These are phyloP conservation scores for Ormyrus thymus DNA, from an alignment of 2,888 invertebrate genomes.

Conservation along the genomic window DNA sequence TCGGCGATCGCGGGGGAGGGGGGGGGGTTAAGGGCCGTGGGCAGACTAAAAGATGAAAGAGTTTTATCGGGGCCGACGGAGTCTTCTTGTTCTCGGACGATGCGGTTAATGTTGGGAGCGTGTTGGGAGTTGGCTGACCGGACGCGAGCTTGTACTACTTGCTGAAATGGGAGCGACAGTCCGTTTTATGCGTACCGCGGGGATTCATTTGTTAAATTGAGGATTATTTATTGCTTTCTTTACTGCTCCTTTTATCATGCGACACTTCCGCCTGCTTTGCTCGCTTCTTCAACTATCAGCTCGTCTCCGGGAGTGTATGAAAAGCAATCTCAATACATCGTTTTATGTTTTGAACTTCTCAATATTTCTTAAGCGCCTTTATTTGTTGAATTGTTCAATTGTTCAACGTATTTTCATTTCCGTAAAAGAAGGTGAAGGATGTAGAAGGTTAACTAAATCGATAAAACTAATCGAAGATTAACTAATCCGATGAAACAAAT, in stretches of 20 bases:
- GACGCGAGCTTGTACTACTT: not conserved
- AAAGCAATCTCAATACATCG: too few species aligned
- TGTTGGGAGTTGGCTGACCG: not conserved
- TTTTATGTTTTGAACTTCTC: too few species aligned
- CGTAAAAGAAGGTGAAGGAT: too few species aligned
- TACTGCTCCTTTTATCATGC: not conserved
- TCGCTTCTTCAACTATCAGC: too few species aligned
- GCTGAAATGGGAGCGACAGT: too few species aligned
- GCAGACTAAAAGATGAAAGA: slow-evolving; percentile 5
- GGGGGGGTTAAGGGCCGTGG: not conserved
- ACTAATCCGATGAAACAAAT: not conserved
- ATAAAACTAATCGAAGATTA: too few species aligned
- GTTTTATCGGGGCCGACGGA: slow-evolving; percentile 1
- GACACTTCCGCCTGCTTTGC: not conserved
- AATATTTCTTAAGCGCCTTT: too few species aligned
- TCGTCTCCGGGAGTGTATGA: too few species aligned
- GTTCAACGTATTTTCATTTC: too few species aligned
- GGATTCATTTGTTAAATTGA: slow-evolving; percentile 15
- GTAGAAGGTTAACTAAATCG: too few species aligned
- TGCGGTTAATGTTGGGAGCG: not conserved
- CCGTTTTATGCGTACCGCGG: not conserved
- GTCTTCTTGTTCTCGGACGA: too few species aligned
- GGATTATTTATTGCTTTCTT: slow-evolving; percentile 11
- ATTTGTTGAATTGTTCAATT: too few species aligned
- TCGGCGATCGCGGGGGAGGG: not conserved